Evolutionary conservation across 2,797 vertebrate genomes (phyloP), one percentile per base, ranked within the genome.

Genomic region (Melanogrammus aeglefinus): DNA sequence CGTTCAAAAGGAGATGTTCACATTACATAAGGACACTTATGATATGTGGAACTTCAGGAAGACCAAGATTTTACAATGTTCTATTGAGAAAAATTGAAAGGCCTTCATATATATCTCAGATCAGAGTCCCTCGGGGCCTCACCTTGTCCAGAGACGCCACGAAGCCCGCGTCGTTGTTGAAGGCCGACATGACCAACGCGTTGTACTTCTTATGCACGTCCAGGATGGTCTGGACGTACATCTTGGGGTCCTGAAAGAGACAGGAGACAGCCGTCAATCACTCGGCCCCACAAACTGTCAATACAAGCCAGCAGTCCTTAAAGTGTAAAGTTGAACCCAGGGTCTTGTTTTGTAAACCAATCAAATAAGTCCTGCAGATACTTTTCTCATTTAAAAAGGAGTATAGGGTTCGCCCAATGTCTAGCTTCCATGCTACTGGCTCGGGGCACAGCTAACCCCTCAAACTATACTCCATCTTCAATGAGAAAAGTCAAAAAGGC

Each of bases 201-300:
- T 99, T 99, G 81, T 99, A 99, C 77, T 99, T 99, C 92, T 98
- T 99, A 81, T 99, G 98, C 76, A 99, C 98, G 73, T 99, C 97
- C 92, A 99, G 84, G 79, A 98, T 99, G 21, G 98, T 99, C 94
- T 99, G 98, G 73, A 99, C 98, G 76, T 99, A 99, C 92, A 99
- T 98, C 94, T 99, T 99, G 76, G 98, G 98, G 93, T 99, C 98
- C 97, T 99, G 81, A 18, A 4, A 35, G 14, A 73, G 24, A 74
- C 14, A 76, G n/a, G 5, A 3, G 73, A 41, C 35, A 38, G n/a
- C 14, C 7, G 4, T 35, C 31, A 73, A 27, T 29, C 27, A 71
- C 69, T 71, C 24, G 1, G 4, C 69, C 47, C 3, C 47, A 0
- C 1, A 63, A 63, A 21, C n/a, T 2, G 6, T 24, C 16, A 69